Conservation (phyloP, 2,113 vertebrate species). For the Camelus dromedarius region DNA sequence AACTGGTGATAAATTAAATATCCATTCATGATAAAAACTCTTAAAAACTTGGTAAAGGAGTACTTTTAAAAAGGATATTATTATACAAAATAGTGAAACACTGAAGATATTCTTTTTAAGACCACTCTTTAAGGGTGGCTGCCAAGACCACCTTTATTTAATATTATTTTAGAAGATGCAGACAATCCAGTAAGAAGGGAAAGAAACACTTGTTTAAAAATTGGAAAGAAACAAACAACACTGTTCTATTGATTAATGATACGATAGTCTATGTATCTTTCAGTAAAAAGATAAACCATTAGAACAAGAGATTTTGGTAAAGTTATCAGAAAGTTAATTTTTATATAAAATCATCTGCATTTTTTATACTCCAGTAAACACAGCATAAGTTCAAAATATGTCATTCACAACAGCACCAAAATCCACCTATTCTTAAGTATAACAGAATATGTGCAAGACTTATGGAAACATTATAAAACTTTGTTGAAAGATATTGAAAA, state of each 20-base stretch:
- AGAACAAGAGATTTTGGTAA: not conserved
- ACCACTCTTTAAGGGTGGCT: not conserved
- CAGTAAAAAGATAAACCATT: not conserved
- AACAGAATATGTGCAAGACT: not conserved
- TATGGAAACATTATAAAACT: not conserved
- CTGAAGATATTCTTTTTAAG: not conserved
- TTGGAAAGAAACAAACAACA: not conserved
- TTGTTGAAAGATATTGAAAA: not conserved
- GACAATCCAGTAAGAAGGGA: not conserved
- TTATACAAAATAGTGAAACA: not conserved
- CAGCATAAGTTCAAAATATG: not conserved
- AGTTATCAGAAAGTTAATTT: not conserved
- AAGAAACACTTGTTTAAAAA: conserved; percentile 10
- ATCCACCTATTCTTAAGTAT: not conserved
- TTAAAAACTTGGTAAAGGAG: not conserved
- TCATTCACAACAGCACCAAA: not conserved
- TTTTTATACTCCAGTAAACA: not conserved
- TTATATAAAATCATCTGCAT: not conserved
- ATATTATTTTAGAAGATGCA: not conserved
- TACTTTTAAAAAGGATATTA: not conserved
- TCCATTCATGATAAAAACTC: not conserved
- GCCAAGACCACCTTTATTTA: not conserved
- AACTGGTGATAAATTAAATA: not conserved
- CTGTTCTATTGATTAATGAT: not conserved
- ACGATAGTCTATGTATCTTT: not conserved